Base-by-base conservation (phyloP, 1,140 invertebrate species). In the Heliconius hewitsoni region DNA sequence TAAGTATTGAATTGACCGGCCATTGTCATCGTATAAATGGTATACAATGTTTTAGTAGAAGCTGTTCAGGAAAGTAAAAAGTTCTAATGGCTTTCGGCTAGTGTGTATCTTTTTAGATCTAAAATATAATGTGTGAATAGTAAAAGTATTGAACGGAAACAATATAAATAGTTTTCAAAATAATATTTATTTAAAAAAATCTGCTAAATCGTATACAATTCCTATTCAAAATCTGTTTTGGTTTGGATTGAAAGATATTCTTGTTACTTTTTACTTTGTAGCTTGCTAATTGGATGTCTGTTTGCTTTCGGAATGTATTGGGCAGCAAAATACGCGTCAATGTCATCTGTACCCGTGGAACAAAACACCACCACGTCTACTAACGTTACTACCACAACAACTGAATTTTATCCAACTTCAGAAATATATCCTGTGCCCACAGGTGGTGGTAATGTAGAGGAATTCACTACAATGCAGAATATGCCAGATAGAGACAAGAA, bases 81-180 rank as follows among this genome's bases (percentile, higher is more conserved):
- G 60, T 9, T 18, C 60, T 42, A 42, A 82, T 82, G 81, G 76
- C 75, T 42, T 76, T 82, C 19, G 81, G 78, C n/a, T 80, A 78
- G 81, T 82, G 60, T 74, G 81, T 82, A 70, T 55, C 2, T 46
- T 70, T 76, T 2, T 70, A 50, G 11, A 27, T 42, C 11, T 30
- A 11, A 70, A 66, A 42, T 46, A 18, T n/a, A 11, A 8, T 73
- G 1, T 46, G n/a, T 76, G 16, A 52, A 27, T 9, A 11, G 13
- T 74, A 27, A 50, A 16, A 30, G 30, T 37, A 34, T 52, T 19
- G 6, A 52, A 52, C 19, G 16, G 1, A 19, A 52, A 52, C 18
- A 52, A 18, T 19, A 19, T 16, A 46, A 46, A 11, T 46, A 46
- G 11, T 13, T 46, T 13, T 16, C 0, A 46, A 46, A 46, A 46